Percentiles rank a stretch among this genome's conserved stretches.
Evolutionary conservation across 1,140 invertebrate genomes (phyloP).

Genomic region (Plectrocnemia conspersa): DNA sequence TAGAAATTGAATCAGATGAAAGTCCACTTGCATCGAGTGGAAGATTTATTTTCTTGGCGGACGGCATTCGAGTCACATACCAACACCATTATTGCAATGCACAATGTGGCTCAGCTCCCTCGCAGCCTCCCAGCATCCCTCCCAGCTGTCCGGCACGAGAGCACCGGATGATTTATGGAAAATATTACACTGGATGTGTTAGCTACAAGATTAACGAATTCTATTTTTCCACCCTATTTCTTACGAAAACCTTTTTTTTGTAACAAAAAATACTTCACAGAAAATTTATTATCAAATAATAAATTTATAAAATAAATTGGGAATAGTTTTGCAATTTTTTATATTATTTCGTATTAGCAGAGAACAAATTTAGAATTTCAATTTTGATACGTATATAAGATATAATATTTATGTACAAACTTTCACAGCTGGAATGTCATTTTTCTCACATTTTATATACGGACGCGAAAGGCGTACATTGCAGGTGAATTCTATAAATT

Average conservation of each 20-base stretch:
- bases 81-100: conserved; percentile 28
- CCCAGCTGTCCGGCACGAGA: conserved; percentile 25
- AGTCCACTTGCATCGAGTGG: not conserved
- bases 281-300: too few relatives aligned
- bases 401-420: too few relatives aligned
- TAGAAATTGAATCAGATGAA: too few relatives aligned
- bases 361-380: too few relatives aligned
- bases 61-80: conserved; percentile 30
- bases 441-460: conserved; percentile 16
- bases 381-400: too few relatives aligned
- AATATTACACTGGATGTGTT: conserved; percentile 32
- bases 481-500: not conserved
- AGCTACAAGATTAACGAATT: conserved; percentile 33
- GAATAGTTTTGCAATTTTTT: too few relatives aligned
- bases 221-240: conserved; percentile 18
- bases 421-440: conserved; percentile 2
- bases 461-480: conserved; percentile 1
- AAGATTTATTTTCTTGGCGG: conserved; percentile 24
- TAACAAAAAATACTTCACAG: too few relatives aligned
- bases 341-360: too few relatives aligned
- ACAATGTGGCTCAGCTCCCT: conserved; percentile 14
- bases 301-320: too few relatives aligned
- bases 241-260: conserved; percentile 9
- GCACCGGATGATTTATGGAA: conserved; percentile 32
- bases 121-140: conserved; percentile 3